phyloP scores from a whole-genome alignment of 2,113 vertebrate species.

The Gobius niger region DNA sequence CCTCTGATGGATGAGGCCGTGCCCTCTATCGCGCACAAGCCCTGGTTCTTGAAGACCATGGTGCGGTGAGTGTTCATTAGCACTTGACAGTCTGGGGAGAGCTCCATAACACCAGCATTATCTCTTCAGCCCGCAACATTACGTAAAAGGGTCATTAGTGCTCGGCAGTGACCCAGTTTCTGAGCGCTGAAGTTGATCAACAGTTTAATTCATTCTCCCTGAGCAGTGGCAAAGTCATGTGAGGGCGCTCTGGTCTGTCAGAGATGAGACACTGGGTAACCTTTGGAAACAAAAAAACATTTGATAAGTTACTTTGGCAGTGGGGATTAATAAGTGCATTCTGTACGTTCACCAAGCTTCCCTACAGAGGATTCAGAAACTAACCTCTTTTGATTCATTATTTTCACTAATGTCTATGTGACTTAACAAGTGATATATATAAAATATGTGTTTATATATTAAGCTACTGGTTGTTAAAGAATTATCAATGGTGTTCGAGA shows the following conservation, averaged over 20 bases:
- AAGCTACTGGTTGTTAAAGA: too few species aligned
- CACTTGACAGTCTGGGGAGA: conserved; percentile 28
- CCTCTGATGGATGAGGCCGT: conserved; percentile 98
- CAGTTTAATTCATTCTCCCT: conserved; percentile 20
- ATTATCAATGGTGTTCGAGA: too few species aligned
- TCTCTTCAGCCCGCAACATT: conserved; percentile 42
- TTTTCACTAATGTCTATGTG: too few species aligned
- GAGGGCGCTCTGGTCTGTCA: conserved; percentile 15
- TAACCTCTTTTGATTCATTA: too few species aligned
- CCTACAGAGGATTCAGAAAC: too few species aligned
- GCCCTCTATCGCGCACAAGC: conserved; percentile 89
- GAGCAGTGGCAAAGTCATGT: conserved; percentile 2
- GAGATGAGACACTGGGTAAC: background rate
- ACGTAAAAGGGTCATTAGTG: conserved; percentile 52
- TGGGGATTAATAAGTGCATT: background rate
- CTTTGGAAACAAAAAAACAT: background rate
- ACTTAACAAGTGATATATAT: too few species aligned
- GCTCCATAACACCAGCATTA: conserved; percentile 19
- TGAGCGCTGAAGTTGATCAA: conserved; percentile 22
- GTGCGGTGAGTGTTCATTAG: conserved; percentile 84
- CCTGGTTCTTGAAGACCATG: conserved; percentile 98
- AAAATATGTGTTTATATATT: too few species aligned
- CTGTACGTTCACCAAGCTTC: background rate
- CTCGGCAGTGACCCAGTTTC: conserved; percentile 59
- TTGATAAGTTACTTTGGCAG: background rate